Evolutionary conservation across 2,113 vertebrate genomes (phyloP).

Genomic region (Gnathonemus echidnorhynchus): DNA sequence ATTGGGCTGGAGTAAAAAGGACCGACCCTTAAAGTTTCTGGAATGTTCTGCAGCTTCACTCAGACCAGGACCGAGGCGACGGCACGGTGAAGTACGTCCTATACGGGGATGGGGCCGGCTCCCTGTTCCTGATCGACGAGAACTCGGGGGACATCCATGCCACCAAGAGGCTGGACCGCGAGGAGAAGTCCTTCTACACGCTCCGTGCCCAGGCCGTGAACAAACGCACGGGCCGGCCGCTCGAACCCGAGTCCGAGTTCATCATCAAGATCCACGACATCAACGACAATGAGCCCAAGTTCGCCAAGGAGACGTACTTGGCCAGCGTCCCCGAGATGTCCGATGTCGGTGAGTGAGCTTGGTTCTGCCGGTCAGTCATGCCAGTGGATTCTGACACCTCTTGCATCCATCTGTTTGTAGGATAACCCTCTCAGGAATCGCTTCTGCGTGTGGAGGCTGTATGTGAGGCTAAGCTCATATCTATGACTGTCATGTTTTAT

Average conservation of each 20-base stretch:
- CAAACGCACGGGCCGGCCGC: constrained; percentile 74
- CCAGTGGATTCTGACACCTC: constrained; percentile 46
- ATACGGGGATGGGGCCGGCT: constrained; percentile 90
- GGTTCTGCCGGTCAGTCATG: neutral
- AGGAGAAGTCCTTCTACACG: constrained; percentile 85
- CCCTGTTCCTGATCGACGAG: constrained; percentile 88
- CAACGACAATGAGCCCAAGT: constrained; percentile 95
- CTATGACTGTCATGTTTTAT: neutral
- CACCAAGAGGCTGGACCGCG: constrained; percentile 90
- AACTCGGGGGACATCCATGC: constrained; percentile 96
- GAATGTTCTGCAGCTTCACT: constrained; percentile 72
- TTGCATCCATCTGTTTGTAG: constrained; percentile 16
- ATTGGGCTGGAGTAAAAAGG: neutral
- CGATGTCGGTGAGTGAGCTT: constrained; percentile 69
- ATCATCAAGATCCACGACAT: constrained; percentile 98
- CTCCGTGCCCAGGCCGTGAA: constrained; percentile 89
- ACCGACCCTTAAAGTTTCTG: neutral
- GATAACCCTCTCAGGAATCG: neutral
- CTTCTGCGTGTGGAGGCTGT: neutral
- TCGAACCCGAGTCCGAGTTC: constrained; percentile 93
- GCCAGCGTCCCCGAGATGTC: constrained; percentile 94
- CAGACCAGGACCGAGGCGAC: constrained; percentile 91
- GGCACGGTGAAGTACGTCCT: constrained; percentile 91
- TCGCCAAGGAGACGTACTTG: constrained; percentile 77
- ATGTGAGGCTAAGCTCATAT: neutral